phyloP scores from a whole-genome alignment of 2,797 vertebrate genomes.

The Poeciliopsis gracilis region DNA sequence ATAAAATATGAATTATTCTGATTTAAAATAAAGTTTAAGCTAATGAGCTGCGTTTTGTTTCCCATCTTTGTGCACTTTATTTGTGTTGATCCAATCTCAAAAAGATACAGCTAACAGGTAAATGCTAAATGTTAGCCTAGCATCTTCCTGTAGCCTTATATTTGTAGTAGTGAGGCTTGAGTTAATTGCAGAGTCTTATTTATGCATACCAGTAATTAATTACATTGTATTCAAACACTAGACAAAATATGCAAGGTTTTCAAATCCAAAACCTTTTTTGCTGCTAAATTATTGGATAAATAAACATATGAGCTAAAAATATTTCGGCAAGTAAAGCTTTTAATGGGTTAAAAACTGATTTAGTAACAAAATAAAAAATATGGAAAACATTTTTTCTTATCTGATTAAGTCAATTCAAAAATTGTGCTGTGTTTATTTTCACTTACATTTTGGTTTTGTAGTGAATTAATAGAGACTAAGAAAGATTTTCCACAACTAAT shows the following conservation, averaged over 20 bases:
- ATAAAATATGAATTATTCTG: not conserved
- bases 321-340: not conserved
- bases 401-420: not conserved
- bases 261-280: no score
- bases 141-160: not conserved
- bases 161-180: no score
- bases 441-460: conserved; percentile 58
- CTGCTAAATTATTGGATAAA: no score
- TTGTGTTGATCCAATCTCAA: not conserved
- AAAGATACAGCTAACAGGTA: not conserved
- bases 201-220: no score
- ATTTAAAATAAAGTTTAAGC: not conserved
- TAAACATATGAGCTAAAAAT: not conserved
- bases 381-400: not conserved
- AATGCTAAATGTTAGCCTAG: not conserved
- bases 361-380: not conserved
- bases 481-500: conserved; percentile 65
- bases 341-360: not conserved
- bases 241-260: no score
- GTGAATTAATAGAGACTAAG: conserved; percentile 52
- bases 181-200: no score
- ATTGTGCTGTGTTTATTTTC: not conserved
- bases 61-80: no score
- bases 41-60: not conserved
- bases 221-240: no score